Evolutionary conservation across 2,888 invertebrate genomes (phyloP).

Genomic region (Cyrtodaria siliqua): DNA sequence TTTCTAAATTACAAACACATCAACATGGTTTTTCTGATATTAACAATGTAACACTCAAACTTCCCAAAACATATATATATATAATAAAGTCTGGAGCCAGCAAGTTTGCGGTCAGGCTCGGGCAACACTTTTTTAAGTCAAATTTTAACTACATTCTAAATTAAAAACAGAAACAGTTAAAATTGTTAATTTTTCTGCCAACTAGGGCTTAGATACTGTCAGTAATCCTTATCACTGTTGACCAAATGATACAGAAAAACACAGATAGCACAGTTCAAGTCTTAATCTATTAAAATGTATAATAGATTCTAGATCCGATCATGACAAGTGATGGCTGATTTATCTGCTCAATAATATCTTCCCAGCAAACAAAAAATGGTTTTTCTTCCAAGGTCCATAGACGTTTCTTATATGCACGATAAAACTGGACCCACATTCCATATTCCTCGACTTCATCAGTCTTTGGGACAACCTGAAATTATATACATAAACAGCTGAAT

Average conservation of each 20-base stretch:
- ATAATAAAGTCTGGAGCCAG: slow-evolving; percentile 9
- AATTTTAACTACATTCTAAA: slow-evolving; percentile 1
- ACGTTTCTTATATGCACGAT: slow-evolving; percentile 15
- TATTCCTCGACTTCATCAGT: slow-evolving; percentile 19
- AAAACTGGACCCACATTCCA: slow-evolving; percentile 18
- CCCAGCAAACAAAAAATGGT: no score
- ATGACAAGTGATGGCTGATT: no score
- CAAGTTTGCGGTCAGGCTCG: slow-evolving; percentile 1
- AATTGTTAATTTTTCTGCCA: no score
- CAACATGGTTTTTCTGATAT: no score
- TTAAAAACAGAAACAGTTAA: no score
- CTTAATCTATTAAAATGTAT: no score
- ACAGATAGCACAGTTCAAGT: not conserved
- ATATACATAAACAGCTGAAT: slow-evolving; percentile 34
- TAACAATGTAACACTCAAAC: not conserved
- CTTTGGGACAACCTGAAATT: no score
- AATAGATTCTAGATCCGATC: no score
- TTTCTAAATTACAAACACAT: no score
- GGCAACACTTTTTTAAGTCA: slow-evolving; percentile 5
- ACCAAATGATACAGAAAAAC: slow-evolving; percentile 6
- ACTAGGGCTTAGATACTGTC: no score
- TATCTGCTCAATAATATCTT: no score
- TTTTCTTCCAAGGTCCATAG: no score
- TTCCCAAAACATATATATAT: not conserved
- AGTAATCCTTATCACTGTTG: slow-evolving; percentile 22